phyloP scores from a whole-genome alignment of 2,888 invertebrate genomes.

The Cecidostiba fungosa region DNA sequence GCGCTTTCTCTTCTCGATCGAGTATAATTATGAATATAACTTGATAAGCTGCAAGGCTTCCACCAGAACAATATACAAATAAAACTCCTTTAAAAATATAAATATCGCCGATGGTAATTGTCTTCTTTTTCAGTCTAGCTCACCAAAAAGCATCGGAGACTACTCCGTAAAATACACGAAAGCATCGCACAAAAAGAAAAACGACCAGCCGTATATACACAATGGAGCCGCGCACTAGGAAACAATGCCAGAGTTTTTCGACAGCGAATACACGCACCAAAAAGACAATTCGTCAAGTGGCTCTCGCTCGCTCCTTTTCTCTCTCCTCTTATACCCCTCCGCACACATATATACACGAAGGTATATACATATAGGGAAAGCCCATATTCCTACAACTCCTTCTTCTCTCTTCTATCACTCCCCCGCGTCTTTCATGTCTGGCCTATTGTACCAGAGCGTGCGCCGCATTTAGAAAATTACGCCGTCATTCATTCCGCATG shows the following conservation, averaged over 20 bases:
- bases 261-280: neutral
- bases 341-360: neutral
- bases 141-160: neutral
- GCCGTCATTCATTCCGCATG: constrained; percentile 41
- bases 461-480: constrained; percentile 61
- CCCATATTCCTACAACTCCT: neutral
- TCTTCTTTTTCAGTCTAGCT: too few species aligned
- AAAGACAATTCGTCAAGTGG: constrained; percentile 68
- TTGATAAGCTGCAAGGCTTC: too few species aligned
- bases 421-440: constrained; percentile 31
- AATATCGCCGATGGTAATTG: too few species aligned
- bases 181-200: neutral
- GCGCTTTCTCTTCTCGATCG: too few species aligned
- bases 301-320: constrained; percentile 43
- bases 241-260: neutral
- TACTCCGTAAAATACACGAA: too few species aligned
- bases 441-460: constrained; percentile 61
- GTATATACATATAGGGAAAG: neutral
- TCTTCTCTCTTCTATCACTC: too few species aligned
- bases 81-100: too few species aligned
- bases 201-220: neutral
- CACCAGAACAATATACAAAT: too few species aligned
- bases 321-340: neutral
- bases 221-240: neutral
- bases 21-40: too few species aligned